Evolutionary conservation across 2,113 vertebrate genomes (phyloP), one percentile per base, ranked within the genome.

Genomic region (Marmota monax): DNA sequence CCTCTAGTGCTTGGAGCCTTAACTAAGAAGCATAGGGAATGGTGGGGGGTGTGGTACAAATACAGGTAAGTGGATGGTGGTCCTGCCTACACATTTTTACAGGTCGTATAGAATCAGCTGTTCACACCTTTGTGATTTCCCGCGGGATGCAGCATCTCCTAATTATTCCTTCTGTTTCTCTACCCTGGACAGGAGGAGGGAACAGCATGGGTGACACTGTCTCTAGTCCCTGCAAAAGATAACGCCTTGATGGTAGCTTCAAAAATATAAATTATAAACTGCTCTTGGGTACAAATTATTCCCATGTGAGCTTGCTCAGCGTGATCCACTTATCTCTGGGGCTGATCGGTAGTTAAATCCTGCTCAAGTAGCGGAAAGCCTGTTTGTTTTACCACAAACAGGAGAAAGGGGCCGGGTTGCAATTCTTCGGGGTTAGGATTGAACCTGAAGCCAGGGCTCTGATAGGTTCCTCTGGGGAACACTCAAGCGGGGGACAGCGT

Each of bases 261-360:
- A 39, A 89, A 97, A 84, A 90, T 92, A 95, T 48, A 93, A 93
- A 96, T 90, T 95, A 86, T 74, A 91, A 90, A 69, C 79, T 25
- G 70, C 94, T 89, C 92, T 82, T 78, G 39, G 80, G 94, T 90
- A 85, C 92, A 90, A 77, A 97, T 87, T 83, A 87, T 74, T 95
- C 96, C 95, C 97, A 76, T 53, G 87, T 74, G 92, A 94, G 95
- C 67, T 95, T 63, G 96, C n/a, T 37, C 69, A 80, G 70, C 5
- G 0, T 45, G 86, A 94, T 85, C 83, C 90, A 87, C 92, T 92
- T 96, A 94, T 95, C 90, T 88, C 65, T 34, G n/a, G 45, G 88
- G 85, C 51, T 34, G 82, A 93, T 86, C 5, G 10, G 90, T 77
- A 39, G 95, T 94, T 96, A 76, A 95, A 73, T 88, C 78, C 93